phyloP scores from a whole-genome alignment of 1,140 invertebrate species.

The Drosophila triauraria region DNA sequence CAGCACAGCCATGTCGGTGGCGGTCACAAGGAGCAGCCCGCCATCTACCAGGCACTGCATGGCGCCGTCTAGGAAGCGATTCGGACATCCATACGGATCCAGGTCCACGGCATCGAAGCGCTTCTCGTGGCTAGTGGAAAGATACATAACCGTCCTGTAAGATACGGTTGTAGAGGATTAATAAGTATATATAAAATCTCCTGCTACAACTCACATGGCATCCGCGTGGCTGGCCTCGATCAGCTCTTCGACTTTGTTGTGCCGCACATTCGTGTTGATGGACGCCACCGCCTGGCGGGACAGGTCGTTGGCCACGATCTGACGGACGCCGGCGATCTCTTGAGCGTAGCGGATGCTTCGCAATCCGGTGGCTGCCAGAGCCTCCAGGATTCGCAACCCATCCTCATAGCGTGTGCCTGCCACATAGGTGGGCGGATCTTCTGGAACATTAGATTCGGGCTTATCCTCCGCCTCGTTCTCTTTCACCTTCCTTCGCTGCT shows the following conservation, averaged over 20 bases:
- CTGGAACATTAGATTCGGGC: not conserved
- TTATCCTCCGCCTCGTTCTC: not conserved
- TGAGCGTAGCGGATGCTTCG: conserved; percentile 98
- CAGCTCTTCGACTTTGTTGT: conserved; percentile 92
- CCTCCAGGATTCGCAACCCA: conserved; percentile 94
- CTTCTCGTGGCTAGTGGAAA: conserved; percentile 88
- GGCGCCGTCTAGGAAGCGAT: conserved; percentile 96
- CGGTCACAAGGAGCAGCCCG: conserved; percentile 96
- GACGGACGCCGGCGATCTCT: conserved; percentile 93
- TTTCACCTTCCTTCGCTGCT: conserved; percentile 49
- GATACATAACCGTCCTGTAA: conserved; percentile 93
- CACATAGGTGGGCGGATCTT: conserved; percentile 15
- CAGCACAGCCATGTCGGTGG: conserved; percentile 98
- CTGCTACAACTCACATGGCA: conserved; percentile 89
- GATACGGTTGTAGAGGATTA: not conserved
- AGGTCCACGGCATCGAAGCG: conserved; percentile 96
- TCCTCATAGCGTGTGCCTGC: conserved; percentile 84
- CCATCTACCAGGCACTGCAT: conserved; percentile 93
- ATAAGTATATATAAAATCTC: too few species aligned
- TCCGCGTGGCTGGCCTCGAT: conserved; percentile 91
- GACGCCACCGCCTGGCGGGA: conserved; percentile 94
- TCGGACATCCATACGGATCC: conserved; percentile 98
- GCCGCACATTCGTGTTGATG: conserved; percentile 93
- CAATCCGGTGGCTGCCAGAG: conserved; percentile 95
- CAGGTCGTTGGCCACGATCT: conserved; percentile 97